Percentiles rank a stretch among this genome's conserved stretches.
Evolutionary conservation across 2,888 invertebrate genomes (phyloP).

Genomic region (Prosopocoilus inquinatus): DNA sequence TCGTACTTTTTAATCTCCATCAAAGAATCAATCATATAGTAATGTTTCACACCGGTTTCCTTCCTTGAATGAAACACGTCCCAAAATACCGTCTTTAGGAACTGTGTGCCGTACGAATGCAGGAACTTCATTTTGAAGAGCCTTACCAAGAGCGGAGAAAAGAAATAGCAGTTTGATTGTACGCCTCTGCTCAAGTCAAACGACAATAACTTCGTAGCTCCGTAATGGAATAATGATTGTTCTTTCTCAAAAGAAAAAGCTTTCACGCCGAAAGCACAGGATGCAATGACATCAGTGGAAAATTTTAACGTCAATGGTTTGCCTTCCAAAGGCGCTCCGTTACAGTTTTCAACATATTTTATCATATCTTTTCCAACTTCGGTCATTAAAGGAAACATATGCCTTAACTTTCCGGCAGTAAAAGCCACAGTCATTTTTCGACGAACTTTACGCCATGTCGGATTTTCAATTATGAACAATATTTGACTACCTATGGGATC

Average conservation of each 20-base stretch:
- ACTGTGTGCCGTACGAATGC: conserved; percentile 37
- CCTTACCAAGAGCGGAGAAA: conserved; percentile 41
- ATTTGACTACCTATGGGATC: conserved; percentile 49
- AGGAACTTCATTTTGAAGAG: conserved; percentile 42
- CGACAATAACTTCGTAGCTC: conserved; percentile 43
- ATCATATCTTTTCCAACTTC: conserved; percentile 38
- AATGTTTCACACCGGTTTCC: conserved; percentile 36
- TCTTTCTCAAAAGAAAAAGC: conserved; percentile 45
- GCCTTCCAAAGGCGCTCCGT: conserved; percentile 31
- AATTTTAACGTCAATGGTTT: conserved; percentile 49
- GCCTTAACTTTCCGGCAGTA: conserved; percentile 56
- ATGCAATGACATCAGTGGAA: conserved; percentile 52
- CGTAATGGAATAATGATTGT: conserved; percentile 44
- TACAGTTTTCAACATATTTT: conserved; percentile 3
- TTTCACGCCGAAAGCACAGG: conserved; percentile 52
- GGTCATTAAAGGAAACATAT: conserved; percentile 52
- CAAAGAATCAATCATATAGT: conserved; percentile 52
- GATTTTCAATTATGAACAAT: conserved; percentile 51
- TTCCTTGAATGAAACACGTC: conserved; percentile 41
- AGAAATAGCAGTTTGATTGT: conserved; percentile 39
- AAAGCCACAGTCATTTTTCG: conserved; percentile 56
- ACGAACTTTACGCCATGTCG: conserved; percentile 56
- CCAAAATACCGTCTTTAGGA: conserved; percentile 41
- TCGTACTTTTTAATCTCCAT: conserved; percentile 43
- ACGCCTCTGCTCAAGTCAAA: conserved; percentile 36